Conservation (phyloP, 2,888 invertebrate genomes). For the Hyalella azteca region DNA sequence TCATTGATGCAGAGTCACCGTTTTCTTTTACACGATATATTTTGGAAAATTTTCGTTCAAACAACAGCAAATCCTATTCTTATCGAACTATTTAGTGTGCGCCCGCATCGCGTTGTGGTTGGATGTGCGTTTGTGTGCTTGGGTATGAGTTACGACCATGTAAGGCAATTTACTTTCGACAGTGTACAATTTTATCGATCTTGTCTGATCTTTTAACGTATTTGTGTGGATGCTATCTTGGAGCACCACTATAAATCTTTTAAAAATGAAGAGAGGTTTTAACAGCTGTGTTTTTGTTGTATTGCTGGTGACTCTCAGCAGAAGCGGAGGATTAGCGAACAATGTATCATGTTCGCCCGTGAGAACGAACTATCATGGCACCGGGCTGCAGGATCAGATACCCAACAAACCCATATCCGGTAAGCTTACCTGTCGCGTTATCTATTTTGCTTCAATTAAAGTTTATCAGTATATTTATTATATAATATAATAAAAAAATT, state of each 20-base stretch:
- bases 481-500: no score
- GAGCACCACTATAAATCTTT: constrained; percentile 17
- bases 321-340: constrained; percentile 3
- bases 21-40: no score
- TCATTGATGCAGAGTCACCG: no score
- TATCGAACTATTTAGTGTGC: background rate
- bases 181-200: background rate
- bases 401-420: constrained; percentile 1
- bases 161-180: background rate
- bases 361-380: constrained; percentile 25
- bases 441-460: no score
- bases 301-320: constrained; percentile 18
- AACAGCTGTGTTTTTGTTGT: constrained; percentile 35
- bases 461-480: no score
- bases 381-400: constrained; percentile 28
- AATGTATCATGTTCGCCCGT: constrained; percentile 23
- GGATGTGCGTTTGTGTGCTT: background rate
- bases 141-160: background rate
- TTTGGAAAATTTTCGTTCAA: constrained; percentile 16
- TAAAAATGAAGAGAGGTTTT: constrained; percentile 10
- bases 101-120: background rate
- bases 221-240: background rate
- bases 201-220: background rate
- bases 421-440: no score
- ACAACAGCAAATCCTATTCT: background rate